These are phyloP conservation scores for Vipera latastei DNA, from an alignment of 2,797 vertebrate genomes.

Conservation along the genomic window DNA sequence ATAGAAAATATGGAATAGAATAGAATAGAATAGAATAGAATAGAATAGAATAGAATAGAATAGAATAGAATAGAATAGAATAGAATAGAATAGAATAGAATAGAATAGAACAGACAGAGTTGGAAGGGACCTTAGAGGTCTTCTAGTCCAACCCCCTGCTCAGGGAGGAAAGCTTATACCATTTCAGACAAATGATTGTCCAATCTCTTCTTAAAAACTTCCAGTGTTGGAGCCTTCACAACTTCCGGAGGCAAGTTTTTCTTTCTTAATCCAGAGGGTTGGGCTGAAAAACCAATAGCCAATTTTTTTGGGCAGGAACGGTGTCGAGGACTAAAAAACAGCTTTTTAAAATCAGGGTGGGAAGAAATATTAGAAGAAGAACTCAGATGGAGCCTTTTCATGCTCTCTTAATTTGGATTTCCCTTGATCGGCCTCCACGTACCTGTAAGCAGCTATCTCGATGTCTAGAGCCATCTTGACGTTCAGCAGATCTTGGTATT, in stretches of 20 bases:
- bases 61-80: no score
- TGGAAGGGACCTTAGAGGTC: not conserved
- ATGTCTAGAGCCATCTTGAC: slow-evolving; percentile 97
- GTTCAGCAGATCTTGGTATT: slow-evolving; percentile 93
- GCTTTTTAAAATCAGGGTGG: not conserved
- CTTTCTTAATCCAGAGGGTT: no score
- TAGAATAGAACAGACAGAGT: not conserved
- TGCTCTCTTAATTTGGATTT: not conserved
- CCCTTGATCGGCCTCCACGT: not conserved
- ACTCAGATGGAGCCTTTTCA: not conserved
- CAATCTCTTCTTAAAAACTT: not conserved
- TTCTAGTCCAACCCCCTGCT: not conserved
- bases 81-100: no score
- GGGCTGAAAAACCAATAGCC: no score
- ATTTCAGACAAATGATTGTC: not conserved
- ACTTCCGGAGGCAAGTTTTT: no score
- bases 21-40: no score
- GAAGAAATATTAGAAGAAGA: not conserved
- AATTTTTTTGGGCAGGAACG: no score
- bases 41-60: no score
- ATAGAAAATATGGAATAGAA: no score
- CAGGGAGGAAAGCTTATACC: not conserved
- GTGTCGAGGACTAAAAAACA: not conserved
- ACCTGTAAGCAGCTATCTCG: slow-evolving; percentile 95
- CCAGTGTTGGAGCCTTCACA: not conserved